Base-by-base conservation (phyloP, 2,797 vertebrate genomes). In the Thripadectes ignobilis region DNA sequence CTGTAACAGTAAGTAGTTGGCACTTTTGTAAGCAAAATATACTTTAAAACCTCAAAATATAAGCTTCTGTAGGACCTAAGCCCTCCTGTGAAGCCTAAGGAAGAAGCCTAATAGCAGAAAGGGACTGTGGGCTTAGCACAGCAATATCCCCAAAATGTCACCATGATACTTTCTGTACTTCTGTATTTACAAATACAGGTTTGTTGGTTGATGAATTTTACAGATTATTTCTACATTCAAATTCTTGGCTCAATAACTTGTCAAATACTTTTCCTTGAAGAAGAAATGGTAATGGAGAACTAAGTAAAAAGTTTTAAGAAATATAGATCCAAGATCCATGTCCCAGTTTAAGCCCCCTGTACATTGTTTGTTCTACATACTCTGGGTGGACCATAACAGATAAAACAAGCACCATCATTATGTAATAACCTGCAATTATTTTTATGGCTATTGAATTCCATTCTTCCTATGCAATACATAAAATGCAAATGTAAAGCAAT, bases 371-470 rank as follows among this genome's bases (percentile, higher is more conserved):
- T 91, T 97, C 81, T 89, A 80, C 49, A 85, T 30, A 43, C 49
- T 85, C 85, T 88, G 85, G 92, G 91, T 69, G 48, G 84, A 92
- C 78, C 86, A 75, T 7, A 80, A 85, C 30, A 94, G 92, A 97
- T 81, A 92, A 97, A 97, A 88, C 75, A 96, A 85, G 93, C 36
- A 95, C 58, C 92, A 71, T 80, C 95, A 97, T 97, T 97, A 97
- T 96, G 98, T 98, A 98, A 98, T 97, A 98, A 98, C 98, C 98
- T 98, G 96, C 97, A 99, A 99, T 99, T 99, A 99, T 98, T 99
- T 99, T 98, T 98, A 98, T 98, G 98, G 98, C 97, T 98, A 98
- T 98, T 98, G 98, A 99, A 99, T 99, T 99, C 98, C 98, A 98
- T 96, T 98, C 98, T 98, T 97, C 97, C 99, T 98, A 99, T 98